Evolutionary conservation across 2,113 vertebrate genomes (phyloP), one percentile per base, ranked within the genome.

Genomic region (Alethe castanea): DNA sequence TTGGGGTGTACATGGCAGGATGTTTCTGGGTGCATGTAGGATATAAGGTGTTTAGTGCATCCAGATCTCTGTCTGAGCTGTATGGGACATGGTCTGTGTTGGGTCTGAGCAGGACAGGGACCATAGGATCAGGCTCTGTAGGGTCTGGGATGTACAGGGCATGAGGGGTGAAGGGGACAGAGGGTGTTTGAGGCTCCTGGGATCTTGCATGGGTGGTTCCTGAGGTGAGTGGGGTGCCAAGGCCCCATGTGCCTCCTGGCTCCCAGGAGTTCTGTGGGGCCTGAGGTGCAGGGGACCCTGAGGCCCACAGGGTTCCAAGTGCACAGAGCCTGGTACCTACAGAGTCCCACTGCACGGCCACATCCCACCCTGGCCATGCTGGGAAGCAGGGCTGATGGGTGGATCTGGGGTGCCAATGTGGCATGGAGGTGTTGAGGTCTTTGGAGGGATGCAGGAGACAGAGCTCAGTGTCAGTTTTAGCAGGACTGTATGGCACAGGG

Each of bases 401-500:
- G 23, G 38, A 24, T 44, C 65, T 12, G 28, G 4, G 3, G 6
- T 33, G 38, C 36, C 67, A 50, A 2, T 4, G 2, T 1, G 1
- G 12, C 1, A 1, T 5, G 50, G 35, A 65, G 60, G 16, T 29
- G 25, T 12, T 40, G 12, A 20, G 25, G 17, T 18, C 61, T 66
- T 14, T 4, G 3, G 9, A 77, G 24, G 12, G 13, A 13, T 18
- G 23, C 4, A 6, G 19, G 33, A 50, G 35, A 24, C 8, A 25
- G 53, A 40, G n/a, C 24, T 79, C 6, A 6, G 60, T 5, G 29
- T 35, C 7, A 25, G 12, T 73, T 81, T 61, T 29, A 56, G 78
- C 56, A 15, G 70, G 25, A 33, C 66, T 6, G 0, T 7, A n/a
- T 36, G 70, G 44, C 29, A 52, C 0, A 0, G 31, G 57, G 7